Conservation (phyloP, 30 jellyfish, hydroid and myxozoan genomes). For the Mastigias papua region DNA sequence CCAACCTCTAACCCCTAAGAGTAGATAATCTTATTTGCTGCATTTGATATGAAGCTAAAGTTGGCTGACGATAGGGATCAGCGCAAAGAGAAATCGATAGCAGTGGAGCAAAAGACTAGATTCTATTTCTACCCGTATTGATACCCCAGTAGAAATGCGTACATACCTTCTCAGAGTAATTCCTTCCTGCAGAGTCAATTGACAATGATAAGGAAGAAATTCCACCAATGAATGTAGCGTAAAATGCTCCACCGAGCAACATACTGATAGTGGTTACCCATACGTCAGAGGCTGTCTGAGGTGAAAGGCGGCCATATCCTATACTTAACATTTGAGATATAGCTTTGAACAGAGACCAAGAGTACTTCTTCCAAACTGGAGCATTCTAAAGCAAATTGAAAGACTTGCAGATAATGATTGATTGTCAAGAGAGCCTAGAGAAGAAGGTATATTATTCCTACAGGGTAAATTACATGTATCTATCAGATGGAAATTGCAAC, state of each 20-base stretch:
- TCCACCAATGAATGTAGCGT: constrained; percentile 92
- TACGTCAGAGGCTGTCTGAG: constrained; percentile 68
- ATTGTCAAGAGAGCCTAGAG: no score
- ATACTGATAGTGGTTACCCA: constrained; percentile 78
- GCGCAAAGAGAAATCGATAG: no score
- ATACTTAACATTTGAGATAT: constrained; percentile 94
- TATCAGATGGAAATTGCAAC: no score
- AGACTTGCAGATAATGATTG: no score
- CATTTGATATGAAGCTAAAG: no score
- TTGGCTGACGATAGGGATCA: no score
- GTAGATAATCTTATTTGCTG: no score
- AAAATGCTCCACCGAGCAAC: constrained; percentile 94
- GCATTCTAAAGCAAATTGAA: constrained; percentile 34
- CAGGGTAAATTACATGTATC: background rate
- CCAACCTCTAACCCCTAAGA: no score
- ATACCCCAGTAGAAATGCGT: background rate
- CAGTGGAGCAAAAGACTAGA: no score
- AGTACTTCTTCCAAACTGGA: constrained; percentile 78
- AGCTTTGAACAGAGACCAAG: constrained; percentile 90
- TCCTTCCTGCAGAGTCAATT: constrained; percentile 84
- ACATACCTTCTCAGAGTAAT: constrained; percentile 82
- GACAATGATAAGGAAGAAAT: constrained; percentile 79
- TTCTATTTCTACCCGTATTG: no score
- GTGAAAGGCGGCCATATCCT: constrained; percentile 95
- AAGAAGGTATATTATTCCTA: background rate